Evolutionary conservation across 2,797 vertebrate species (phyloP), one percentile per base, ranked within the genome.

Genomic region (Scleropages formosus): DNA sequence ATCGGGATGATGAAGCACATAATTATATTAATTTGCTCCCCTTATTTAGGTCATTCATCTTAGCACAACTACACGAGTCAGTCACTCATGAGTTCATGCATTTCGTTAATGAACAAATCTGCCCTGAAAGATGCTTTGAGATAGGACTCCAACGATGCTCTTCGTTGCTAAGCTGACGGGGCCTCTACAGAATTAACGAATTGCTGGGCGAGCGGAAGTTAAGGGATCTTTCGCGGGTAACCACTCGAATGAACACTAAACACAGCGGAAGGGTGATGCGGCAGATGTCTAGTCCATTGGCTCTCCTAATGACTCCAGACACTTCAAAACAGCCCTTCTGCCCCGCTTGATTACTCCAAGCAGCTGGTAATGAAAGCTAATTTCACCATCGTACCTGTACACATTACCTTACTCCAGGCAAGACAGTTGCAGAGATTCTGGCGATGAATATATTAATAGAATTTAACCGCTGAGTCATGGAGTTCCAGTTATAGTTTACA

Each of bases 1-100:
- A 64, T 66, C 51, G 31, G 59, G 73, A 58, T 77, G 60, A 78
- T 72, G 61, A 18, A 67, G 70, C 26, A 77, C 20, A 63, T 73
- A 39, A 82, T 80, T 77, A 77, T 53, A 61, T 78, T 78, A 78
- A 76, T 78, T 65, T 69, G 59, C 72, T 75, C n/a, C 69, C 24
- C 20, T 66, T 70, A 49, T 75, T 70, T 63, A 46, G 47, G 72
- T 70, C 24, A 27, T 75, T 82, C 59, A 61, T 73, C 72, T 78
- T 61, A 16, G 44, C 51, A 77, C 18, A 72, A 71, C 66, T 53
- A 61, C 63, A 56, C 31, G 66, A 76, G 56, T 68, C 49, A 78
- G 51, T 46, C 68, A 71, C 61, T 61, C 26, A 47, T 44, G 64
- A 46, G 15, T 18, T 77, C 59, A 72, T 76, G 39, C 18, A 12